Base-by-base conservation (phyloP, 2,888 invertebrate genomes). In the Chaitophorus viminalis region DNA sequence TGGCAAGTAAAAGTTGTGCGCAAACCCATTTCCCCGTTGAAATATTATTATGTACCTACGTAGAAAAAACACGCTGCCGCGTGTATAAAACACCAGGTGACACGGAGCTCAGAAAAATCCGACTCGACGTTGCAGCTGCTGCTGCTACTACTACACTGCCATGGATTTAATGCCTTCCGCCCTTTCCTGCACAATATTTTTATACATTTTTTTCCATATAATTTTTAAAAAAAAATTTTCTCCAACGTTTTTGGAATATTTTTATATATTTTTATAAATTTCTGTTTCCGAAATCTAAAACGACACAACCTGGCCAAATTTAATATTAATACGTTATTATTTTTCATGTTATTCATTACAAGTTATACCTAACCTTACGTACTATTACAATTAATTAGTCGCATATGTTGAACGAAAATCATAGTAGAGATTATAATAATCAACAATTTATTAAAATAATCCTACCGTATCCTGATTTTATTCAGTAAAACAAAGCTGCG, bases 1-100 rank as follows among this genome's bases (percentile, higher is more conserved):
- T 0, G 54, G 21, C 29, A 29, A 25, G 60, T 25, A 25, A 3
- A 2, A 17, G 36, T 5, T 1, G 33, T 21, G 60, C 75, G 21
- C 68, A 85, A 85, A 85, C 78, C 78, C 72, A 78, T 85, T 86
- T 54, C 70, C 77, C 29, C 54, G 70, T 36, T 86, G 86, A 86
- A 86, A 86, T 86, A 86, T 86, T 82, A 82, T 74, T 29, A 70
- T 77, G 68, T 52, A n/a, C 68, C 68, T 77, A n/a, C n/a, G n/a
- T 68, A 65, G 54, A 75, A 36, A 83, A 29, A 14, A 46, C 39
- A 60, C 36, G 21, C 33, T 33, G 60, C n/a, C 14, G 29, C 82
- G n/a, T 74, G 60, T 85, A 85, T 85, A 68, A 77, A 77, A 68
- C 76, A 65, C 84, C 39, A 65, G 68, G 85, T 77, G 85, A 68